Evolutionary conservation across 2,797 vertebrate species (phyloP).

Genomic region (Rhinogobio ventralis): DNA sequence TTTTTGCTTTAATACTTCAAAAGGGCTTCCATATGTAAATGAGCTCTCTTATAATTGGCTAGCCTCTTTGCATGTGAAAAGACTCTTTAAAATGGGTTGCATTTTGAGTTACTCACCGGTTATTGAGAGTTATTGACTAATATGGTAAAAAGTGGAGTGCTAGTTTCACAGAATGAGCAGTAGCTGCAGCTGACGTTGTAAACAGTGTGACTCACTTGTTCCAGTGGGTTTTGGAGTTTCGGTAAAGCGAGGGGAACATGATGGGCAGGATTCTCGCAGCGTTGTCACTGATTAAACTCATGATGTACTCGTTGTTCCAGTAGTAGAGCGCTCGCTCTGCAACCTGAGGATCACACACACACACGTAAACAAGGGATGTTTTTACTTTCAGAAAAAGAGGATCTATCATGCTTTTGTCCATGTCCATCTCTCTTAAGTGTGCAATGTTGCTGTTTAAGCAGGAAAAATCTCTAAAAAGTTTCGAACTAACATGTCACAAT

Average conservation of each 20-base stretch:
- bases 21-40: not conserved
- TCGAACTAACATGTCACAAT: too few relatives aligned
- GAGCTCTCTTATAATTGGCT: not conserved
- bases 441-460: too few relatives aligned
- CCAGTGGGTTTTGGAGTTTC: slow-evolving; percentile 99
- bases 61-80: not conserved
- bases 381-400: not conserved
- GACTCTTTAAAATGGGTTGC: not conserved
- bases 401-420: too few relatives aligned
- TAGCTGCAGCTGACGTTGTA: not conserved
- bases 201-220: slow-evolving; percentile 88
- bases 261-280: slow-evolving; percentile 96
- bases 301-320: slow-evolving; percentile 99
- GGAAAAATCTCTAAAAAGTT: too few relatives aligned
- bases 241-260: slow-evolving; percentile 97
- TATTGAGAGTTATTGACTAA: too few relatives aligned
- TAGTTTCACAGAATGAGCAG: not conserved
- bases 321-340: slow-evolving; percentile 96
- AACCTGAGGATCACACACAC: slow-evolving; percentile 77
- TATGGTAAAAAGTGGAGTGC: not conserved
- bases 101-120: not conserved
- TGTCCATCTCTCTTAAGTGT: too few relatives aligned
- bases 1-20: too few relatives aligned
- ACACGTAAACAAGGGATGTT: not conserved
- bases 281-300: slow-evolving; percentile 98